Conservation (phyloP, 2,888 invertebrate species). For the Argyra leucocephala region DNA sequence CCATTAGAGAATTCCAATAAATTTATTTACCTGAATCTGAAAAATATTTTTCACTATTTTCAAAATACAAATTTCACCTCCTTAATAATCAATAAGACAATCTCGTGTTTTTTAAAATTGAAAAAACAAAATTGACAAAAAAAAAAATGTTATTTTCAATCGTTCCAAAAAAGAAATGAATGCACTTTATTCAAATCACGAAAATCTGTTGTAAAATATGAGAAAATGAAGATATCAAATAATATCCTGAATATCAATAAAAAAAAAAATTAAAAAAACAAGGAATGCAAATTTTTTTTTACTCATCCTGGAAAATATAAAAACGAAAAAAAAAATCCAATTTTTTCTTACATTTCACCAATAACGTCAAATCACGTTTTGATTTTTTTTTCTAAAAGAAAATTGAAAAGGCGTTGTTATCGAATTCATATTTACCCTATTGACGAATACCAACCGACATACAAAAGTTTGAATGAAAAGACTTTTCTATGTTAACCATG, state of each 20-base stretch:
- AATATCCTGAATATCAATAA: conserved; percentile 1
- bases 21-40: neutral
- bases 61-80: neutral
- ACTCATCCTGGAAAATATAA: neutral
- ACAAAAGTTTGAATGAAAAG: neutral
- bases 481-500: neutral
- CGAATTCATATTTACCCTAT: neutral
- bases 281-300: neutral
- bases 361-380: neutral
- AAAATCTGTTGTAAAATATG: conserved; percentile 4
- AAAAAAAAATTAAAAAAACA: neutral
- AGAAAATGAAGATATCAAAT: conserved; percentile 6
- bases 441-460: neutral
- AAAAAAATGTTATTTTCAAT: neutral
- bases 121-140: neutral
- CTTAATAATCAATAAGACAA: neutral
- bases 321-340: neutral
- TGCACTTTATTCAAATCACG: conserved; percentile 6
- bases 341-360: neutral
- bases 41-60: neutral
- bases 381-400: neutral
- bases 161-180: conserved; percentile 2
- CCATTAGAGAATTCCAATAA: neutral
- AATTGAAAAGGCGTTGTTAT: neutral
- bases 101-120: neutral